Evolutionary conservation across 1,140 invertebrate species (phyloP).

Genomic region (Megalopta genalis): DNA sequence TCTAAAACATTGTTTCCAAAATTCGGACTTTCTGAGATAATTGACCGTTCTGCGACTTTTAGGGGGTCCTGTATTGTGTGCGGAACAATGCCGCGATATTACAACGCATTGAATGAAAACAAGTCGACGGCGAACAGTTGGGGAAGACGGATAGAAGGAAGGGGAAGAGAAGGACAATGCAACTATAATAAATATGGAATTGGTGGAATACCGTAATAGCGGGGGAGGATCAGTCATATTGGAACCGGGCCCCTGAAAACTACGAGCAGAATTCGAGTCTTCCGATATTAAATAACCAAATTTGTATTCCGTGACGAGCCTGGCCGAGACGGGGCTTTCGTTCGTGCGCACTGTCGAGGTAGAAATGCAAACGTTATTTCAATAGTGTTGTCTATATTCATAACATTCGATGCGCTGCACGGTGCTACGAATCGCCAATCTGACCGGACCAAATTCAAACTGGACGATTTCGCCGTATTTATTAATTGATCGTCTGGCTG

Average conservation of each 20-base stretch:
- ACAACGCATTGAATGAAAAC: constrained; percentile 70
- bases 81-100: constrained; percentile 49
- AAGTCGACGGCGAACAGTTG: constrained; percentile 30
- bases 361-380: constrained; percentile 43
- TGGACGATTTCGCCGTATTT: too few species aligned
- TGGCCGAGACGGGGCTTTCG: constrained; percentile 3
- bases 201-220: constrained; percentile 50
- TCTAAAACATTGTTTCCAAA: too few species aligned
- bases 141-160: constrained; percentile 62
- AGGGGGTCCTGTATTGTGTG: constrained; percentile 40
- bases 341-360: neutral
- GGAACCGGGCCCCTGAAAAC: constrained; percentile 35
- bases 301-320: constrained; percentile 54
- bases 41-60: constrained; percentile 42
- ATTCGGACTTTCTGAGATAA: too few species aligned
- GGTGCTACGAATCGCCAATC: too few species aligned
- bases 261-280: constrained; percentile 44
- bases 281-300: constrained; percentile 62
- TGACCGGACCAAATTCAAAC: too few species aligned
- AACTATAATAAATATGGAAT: constrained; percentile 72
- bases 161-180: constrained; percentile 63
- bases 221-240: constrained; percentile 47
- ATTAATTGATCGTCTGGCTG: too few species aligned
- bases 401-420: too few species aligned
- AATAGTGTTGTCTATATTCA: neutral